phyloP scores from a whole-genome alignment of 1,140 invertebrate genomes.

The Leptestheria dahalacensis region DNA sequence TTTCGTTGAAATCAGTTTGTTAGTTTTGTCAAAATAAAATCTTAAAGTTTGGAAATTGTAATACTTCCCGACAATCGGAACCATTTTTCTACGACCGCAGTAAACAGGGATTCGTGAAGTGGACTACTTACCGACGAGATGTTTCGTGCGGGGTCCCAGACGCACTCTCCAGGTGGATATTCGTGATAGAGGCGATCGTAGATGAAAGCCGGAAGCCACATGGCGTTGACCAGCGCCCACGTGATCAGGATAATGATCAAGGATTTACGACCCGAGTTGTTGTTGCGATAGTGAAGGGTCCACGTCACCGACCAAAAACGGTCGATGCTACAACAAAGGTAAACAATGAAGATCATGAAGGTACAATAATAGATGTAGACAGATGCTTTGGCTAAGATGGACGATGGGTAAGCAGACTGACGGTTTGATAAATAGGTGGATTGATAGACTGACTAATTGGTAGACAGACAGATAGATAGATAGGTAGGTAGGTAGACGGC shows the following conservation, averaged over 20 bases:
- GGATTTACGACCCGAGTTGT: conserved; percentile 25
- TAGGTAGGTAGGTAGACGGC: too few relatives aligned
- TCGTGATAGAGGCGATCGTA: conserved; percentile 24
- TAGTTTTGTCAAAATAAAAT: too few relatives aligned
- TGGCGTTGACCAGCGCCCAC: conserved; percentile 24
- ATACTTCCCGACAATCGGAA: too few relatives aligned
- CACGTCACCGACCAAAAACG: conserved; percentile 29
- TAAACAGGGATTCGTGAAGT: too few relatives aligned
- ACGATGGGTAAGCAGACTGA: neutral
- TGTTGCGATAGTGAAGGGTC: conserved; percentile 26
- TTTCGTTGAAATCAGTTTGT: too few relatives aligned
- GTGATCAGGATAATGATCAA: conserved; percentile 22
- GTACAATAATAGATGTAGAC: too few relatives aligned
- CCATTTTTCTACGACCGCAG: too few relatives aligned
- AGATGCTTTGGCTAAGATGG: too few relatives aligned
- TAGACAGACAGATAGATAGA: too few relatives aligned
- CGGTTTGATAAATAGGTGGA: neutral
- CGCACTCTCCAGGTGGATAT: conserved; percentile 21
- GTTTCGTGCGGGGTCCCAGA: conserved; percentile 28
- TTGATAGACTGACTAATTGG: too few relatives aligned
- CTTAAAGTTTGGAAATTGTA: too few relatives aligned
- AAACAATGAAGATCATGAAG: neutral
- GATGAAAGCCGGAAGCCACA: conserved; percentile 27
- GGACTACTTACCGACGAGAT: conserved; percentile 22
- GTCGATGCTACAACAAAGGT: conserved; percentile 23